A percentile compares a stretch with the other conserved stretches of the same genome.
Evolutionary conservation across 2,888 invertebrate genomes (phyloP).

Genomic region (Megalurothrips usitatus): DNA sequence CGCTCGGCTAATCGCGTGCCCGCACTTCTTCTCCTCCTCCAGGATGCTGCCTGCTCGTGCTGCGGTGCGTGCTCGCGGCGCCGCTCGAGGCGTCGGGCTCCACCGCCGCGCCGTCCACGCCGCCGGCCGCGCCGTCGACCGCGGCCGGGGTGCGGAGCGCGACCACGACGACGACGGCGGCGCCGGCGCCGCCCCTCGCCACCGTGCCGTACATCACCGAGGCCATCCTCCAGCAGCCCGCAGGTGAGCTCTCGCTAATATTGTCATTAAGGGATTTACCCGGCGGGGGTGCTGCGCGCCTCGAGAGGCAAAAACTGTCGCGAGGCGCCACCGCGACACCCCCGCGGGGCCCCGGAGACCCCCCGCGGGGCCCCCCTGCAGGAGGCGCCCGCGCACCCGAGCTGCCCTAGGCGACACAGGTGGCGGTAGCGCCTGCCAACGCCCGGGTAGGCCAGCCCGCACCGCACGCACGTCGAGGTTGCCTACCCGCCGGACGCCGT

Average conservation of each 20-base stretch:
- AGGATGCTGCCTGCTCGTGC: background rate
- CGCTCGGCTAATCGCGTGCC: background rate
- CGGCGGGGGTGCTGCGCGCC: background rate
- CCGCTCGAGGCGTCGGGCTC: background rate
- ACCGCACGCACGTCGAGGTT: too few relatives aligned
- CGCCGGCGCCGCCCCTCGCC: background rate
- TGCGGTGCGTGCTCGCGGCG: background rate
- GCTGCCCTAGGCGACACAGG: too few relatives aligned
- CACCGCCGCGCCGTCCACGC: background rate
- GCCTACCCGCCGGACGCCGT: too few relatives aligned
- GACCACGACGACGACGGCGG: background rate
- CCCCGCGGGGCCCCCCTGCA: too few relatives aligned
- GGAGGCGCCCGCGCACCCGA: too few relatives aligned
- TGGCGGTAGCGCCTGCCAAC: too few relatives aligned
- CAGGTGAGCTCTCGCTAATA: background rate
- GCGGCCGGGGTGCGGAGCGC: background rate
- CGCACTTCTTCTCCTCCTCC: background rate
- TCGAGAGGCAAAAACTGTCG: too few relatives aligned
- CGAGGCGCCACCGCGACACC: too few relatives aligned
- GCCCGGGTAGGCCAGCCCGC: too few relatives aligned
- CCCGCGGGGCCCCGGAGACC: too few relatives aligned
- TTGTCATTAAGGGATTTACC: background rate
- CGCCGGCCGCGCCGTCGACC: background rate
- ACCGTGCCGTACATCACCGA: conserved; percentile 18
- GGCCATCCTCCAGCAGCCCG: conserved; percentile 15